Base-by-base conservation (phyloP, 2,113 vertebrate genomes). In the Labeo rohita region DNA sequence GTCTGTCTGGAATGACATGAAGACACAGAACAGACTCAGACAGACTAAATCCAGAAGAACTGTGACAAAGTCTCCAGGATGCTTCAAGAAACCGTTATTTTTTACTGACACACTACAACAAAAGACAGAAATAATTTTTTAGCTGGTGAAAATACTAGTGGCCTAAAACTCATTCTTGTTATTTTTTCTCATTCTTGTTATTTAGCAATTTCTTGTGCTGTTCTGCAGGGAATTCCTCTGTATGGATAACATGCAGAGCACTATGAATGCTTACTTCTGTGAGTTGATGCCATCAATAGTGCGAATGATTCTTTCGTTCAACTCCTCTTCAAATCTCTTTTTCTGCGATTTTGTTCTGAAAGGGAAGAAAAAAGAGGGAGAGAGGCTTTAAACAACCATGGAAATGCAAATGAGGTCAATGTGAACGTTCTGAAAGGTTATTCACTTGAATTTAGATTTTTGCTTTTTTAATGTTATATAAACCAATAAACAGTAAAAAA, bases 251-350 rank as follows among this genome's bases (percentile, higher is more conserved):
- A 76, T 15, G 36, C 39, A 52, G 63, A 63, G 45, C 36, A 70
- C n/a, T 8, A 76, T 9, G 0, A 9, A n/a, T 23, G 2, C 96
- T 90, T 93, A 99, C 98, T 99, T 99, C 84, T 99, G 98, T 59
- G 98, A 97, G 88, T 98, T 99, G 92, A 99, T 98, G 85, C 97
- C 98, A n/a, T 99, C 97, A 79, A 99, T 98, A 68, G 98, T 98
- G 90, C 96, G 96, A 90, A 99, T 99, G 97, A 99, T 99, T 79
- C 98, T 95, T 91, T 99, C 98, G 70, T 98, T 98, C 86, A 99
- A 90, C 80, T 99, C 98, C 88, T 99, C 98, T 91, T 99, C 98
- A 93, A 99, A 99, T 78, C 97, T 95, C 90, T 96, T 98, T 93
- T 97, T 97, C 90, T 99, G 98, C 21, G 98, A 99, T 92, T 98